Percentiles rank a stretch among this genome's conserved stretches.
Conservation (phyloP, 2,797 vertebrate genomes). For the Acomys russatus region DNA sequence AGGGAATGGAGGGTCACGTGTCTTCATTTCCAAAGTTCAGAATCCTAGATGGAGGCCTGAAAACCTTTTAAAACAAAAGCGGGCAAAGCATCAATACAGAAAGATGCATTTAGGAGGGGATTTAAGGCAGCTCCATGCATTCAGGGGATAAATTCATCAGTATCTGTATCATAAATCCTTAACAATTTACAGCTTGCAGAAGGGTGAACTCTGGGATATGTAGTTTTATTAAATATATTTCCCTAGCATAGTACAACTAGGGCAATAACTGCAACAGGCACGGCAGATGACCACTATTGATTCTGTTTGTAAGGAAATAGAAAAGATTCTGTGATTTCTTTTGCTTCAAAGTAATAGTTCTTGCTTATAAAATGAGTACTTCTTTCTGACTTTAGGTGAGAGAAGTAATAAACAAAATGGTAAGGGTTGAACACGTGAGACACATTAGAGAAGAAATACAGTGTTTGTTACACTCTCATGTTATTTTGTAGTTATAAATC, state of each 20-base stretch:
- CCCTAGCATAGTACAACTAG: background rate
- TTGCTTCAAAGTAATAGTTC: background rate
- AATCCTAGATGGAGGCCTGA: background rate
- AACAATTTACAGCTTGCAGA: background rate
- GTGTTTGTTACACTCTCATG: constrained; percentile 38
- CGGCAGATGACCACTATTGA: background rate
- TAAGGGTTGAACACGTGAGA: background rate
- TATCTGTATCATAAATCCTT: background rate
- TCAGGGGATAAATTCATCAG: background rate
- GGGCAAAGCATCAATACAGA: background rate
- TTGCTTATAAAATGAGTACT: background rate
- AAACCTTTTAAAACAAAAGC: background rate
- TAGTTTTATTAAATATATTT: background rate
- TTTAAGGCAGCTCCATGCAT: background rate
- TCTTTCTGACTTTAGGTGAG: background rate
- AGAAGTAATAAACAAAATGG: constrained; percentile 32
- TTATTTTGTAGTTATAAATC: background rate
- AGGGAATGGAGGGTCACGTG: background rate
- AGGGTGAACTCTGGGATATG: background rate
- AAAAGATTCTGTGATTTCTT: background rate
- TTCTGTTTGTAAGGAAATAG: background rate
- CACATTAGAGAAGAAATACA: constrained; percentile 7
- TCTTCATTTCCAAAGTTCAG: background rate
- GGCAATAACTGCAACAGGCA: background rate
- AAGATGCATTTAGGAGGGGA: background rate